These are phyloP conservation scores for Hetaerina americana DNA, from an alignment of 1,140 invertebrate genomes.

Conservation along the genomic window DNA sequence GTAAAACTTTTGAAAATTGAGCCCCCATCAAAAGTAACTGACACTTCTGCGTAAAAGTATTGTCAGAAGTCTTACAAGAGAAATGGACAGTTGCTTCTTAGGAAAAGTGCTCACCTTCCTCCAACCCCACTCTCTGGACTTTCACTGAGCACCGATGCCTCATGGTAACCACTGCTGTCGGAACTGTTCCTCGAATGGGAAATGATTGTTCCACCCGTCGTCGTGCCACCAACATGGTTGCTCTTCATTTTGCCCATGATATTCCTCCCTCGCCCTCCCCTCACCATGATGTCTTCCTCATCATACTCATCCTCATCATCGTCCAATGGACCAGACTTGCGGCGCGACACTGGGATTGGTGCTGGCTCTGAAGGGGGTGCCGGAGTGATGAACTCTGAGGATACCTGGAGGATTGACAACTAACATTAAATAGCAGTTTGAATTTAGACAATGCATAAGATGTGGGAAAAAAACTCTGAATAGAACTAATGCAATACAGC, in stretches of 20 bases:
- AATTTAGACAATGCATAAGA: too few relatives aligned
- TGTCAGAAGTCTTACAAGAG: too few relatives aligned
- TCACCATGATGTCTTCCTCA: not conserved
- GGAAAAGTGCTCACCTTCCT: not conserved
- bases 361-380: not conserved
- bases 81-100: too few relatives aligned
- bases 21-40: too few relatives aligned
- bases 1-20: too few relatives aligned
- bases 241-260: not conserved
- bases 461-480: too few relatives aligned
- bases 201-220: conserved; percentile 27
- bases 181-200: conserved; percentile 60
- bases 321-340: not conserved
- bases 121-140: conserved; percentile 21
- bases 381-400: not conserved
- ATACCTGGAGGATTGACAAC: not conserved
- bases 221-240: not conserved
- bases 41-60: too few relatives aligned
- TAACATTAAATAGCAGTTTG: too few relatives aligned
- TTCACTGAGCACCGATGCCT: conserved; percentile 53
- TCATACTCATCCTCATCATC: not conserved
- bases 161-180: conserved; percentile 63
- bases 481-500: too few relatives aligned
- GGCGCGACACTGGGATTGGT: not conserved
- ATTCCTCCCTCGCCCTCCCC: too few relatives aligned